Conservation (phyloP, 35 echinoderm and acorn worm species). For the Ophiothrix spiculata region DNA sequence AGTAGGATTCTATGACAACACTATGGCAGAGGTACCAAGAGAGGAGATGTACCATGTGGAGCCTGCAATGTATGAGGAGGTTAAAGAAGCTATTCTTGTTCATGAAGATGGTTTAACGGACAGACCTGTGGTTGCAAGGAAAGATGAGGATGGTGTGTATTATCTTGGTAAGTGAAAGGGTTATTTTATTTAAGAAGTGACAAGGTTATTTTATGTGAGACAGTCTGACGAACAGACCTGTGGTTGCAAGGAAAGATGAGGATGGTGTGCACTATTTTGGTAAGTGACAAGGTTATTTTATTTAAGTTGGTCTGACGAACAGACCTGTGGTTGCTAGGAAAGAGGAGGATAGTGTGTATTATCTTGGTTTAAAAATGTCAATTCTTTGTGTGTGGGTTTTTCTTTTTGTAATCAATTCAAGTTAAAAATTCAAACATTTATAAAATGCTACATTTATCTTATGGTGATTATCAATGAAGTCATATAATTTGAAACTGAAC, state of each 20-base stretch:
- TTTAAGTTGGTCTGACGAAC: constrained; percentile 65
- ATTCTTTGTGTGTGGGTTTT: too few relatives aligned
- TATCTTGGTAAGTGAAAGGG: constrained; percentile 85
- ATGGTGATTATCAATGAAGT: too few relatives aligned
- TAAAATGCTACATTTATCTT: too few relatives aligned
- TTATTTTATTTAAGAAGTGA: too few relatives aligned
- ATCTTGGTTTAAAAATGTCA: too few relatives aligned
- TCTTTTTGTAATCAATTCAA: too few relatives aligned
- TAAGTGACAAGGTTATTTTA: too few relatives aligned
- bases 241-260: constrained; percentile 69
- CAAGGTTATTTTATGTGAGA: too few relatives aligned
- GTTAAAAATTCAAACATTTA: too few relatives aligned
- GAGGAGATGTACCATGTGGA: constrained; percentile 83
- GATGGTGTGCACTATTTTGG: constrained; percentile 73
- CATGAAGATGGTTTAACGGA: constrained; percentile 73
- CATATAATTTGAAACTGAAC: too few relatives aligned
- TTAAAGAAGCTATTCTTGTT: constrained; percentile 61
- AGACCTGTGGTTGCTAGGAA: constrained; percentile 83
- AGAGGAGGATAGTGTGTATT: constrained; percentile 56
- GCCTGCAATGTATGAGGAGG: constrained; percentile 27
- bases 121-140: constrained; percentile 80
- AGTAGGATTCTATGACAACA: constrained; percentile 81
- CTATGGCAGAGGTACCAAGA: constrained; percentile 54
- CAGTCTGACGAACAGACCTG: constrained; percentile 72
- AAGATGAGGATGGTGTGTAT: constrained; percentile 58